Evolutionary conservation across 37 sponge, comb jelly and placozoan species (phyloP).

Genomic region (Eunapius fragilis): DNA sequence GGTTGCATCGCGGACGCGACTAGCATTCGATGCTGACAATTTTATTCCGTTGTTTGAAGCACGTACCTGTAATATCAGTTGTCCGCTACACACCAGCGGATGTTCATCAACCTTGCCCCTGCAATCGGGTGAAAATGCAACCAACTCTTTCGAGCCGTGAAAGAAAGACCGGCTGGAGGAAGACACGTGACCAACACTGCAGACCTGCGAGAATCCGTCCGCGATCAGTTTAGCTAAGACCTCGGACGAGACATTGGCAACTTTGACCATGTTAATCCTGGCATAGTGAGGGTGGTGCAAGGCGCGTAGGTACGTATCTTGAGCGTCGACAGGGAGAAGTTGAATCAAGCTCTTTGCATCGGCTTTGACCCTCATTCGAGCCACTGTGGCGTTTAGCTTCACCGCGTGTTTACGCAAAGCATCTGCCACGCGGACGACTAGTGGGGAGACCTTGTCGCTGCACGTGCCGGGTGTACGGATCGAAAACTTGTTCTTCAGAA

Average conservation of each 20-base stretch:
- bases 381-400: constrained; percentile 69
- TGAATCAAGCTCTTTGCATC: constrained; percentile 33
- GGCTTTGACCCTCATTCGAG: constrained; percentile 58
- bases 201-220: constrained; percentile 8
- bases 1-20: background rate
- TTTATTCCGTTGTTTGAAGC: background rate
- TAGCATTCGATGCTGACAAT: too few relatives aligned
- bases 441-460: constrained; percentile 12
- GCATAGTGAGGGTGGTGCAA: constrained; percentile 25
- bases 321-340: constrained; percentile 30
- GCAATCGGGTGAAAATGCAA: constrained; percentile 60
- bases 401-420: constrained; percentile 55
- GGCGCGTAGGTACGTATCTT: background rate
- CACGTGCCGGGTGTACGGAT: background rate
- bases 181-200: background rate
- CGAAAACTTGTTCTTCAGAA: constrained; percentile 45
- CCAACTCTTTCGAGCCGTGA: constrained; percentile 4
- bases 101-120: constrained; percentile 11
- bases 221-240: constrained; percentile 9
- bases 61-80: constrained; percentile 53
- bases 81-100: constrained; percentile 30
- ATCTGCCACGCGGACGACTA: constrained; percentile 26
- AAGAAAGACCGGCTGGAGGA: background rate
- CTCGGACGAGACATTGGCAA: background rate
- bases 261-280: constrained; percentile 34